Evolutionary conservation across 2,888 invertebrate genomes (phyloP).

Genomic region (Monopis laevigella): DNA sequence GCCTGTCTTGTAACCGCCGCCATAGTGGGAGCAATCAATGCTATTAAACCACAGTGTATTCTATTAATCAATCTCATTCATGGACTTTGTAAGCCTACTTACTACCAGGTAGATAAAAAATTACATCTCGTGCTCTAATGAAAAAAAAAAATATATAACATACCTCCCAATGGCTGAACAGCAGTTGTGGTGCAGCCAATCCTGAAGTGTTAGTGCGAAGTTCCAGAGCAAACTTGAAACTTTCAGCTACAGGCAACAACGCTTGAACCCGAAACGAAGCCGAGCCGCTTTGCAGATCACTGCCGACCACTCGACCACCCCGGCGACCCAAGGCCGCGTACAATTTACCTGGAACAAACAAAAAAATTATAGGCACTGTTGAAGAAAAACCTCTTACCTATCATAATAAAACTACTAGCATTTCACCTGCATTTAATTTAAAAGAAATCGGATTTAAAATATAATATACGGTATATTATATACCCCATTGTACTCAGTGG

Average conservation of each 20-base stretch:
- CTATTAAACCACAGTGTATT: too few relatives aligned
- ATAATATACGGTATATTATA: too few relatives aligned
- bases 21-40: too few relatives aligned
- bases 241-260: conserved; percentile 94
- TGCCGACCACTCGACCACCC: conserved; percentile 87
- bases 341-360: conserved; percentile 74
- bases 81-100: too few relatives aligned
- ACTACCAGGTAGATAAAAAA: too few relatives aligned
- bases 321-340: conserved; percentile 90
- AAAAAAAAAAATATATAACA: conserved; percentile 29
- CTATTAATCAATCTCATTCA: too few relatives aligned
- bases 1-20: too few relatives aligned
- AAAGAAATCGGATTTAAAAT: too few relatives aligned
- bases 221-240: conserved; percentile 94
- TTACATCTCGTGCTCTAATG: too few relatives aligned
- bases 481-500: too few relatives aligned
- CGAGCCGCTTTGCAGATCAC: conserved; percentile 92
- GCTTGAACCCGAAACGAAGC: conserved; percentile 90
- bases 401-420: neutral
- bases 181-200: conserved; percentile 92
- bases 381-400: neutral
- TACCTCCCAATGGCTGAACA: conserved; percentile 99
- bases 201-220: conserved; percentile 96
- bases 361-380: neutral
- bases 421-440: too few relatives aligned